Evolutionary conservation across 2,888 invertebrate genomes (phyloP).

Genomic region (Therioaphis trifolii): DNA sequence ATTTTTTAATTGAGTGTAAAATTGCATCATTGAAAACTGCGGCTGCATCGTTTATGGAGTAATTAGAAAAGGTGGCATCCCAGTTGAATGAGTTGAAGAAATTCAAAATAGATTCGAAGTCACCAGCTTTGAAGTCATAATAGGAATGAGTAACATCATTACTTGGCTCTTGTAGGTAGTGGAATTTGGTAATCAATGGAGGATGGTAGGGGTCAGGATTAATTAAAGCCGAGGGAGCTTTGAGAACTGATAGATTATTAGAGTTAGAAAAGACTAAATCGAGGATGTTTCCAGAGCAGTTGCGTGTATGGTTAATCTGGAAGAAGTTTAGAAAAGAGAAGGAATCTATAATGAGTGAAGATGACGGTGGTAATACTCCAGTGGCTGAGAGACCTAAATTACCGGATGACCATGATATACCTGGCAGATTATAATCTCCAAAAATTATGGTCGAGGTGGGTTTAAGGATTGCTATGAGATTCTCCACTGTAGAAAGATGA

Average conservation of each 20-base stretch:
- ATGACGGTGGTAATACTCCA: background rate
- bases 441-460: no score
- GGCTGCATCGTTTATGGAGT: background rate
- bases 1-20: background rate
- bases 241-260: background rate
- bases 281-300: slow-evolving; percentile 14
- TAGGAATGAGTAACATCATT: background rate
- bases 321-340: no score
- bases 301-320: background rate
- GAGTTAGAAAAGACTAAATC: slow-evolving; percentile 9
- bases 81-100: background rate
- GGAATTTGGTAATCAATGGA: background rate
- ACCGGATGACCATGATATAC: background rate
- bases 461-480: background rate
- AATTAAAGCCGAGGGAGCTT: background rate
- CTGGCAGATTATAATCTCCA: slow-evolving; percentile 7
- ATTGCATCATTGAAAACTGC: slow-evolving; percentile 1
- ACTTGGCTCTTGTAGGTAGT: background rate
- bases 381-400: background rate
- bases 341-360: background rate
- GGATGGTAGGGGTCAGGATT: slow-evolving; percentile 4
- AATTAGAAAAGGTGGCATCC: background rate
- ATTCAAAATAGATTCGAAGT: background rate
- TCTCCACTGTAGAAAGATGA: background rate
- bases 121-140: slow-evolving; percentile 3